Evolutionary conservation across 2,888 invertebrate genomes (phyloP).

Genomic region (Meiosimyza platycephala): DNA sequence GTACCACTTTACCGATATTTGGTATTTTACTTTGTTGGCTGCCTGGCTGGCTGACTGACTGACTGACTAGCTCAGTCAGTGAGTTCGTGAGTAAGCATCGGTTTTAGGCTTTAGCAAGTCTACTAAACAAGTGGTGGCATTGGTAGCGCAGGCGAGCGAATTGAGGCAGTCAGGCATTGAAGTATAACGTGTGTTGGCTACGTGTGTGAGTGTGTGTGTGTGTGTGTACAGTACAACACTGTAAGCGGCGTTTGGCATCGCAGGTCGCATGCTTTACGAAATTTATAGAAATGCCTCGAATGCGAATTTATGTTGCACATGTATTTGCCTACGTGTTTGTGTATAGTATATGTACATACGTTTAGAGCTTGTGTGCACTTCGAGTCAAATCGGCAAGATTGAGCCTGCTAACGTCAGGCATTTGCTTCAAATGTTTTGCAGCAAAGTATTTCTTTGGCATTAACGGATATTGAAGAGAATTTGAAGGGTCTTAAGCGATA

Average conservation of each 20-base stretch:
- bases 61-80: background rate
- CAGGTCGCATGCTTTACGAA: conserved; percentile 30
- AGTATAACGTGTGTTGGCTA: too few relatives aligned
- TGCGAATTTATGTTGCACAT: conserved; percentile 31
- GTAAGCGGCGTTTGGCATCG: background rate
- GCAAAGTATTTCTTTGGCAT: too few relatives aligned
- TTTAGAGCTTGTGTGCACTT: too few relatives aligned
- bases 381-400: too few relatives aligned
- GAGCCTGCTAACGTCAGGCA: too few relatives aligned
- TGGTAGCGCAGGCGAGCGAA: background rate
- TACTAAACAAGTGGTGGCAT: conserved; percentile 16
- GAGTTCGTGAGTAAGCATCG: conserved; percentile 11
- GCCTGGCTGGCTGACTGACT: conserved; percentile 4
- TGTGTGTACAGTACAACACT: background rate
- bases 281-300: conserved; percentile 27
- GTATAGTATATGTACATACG: too few relatives aligned
- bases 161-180: too few relatives aligned
- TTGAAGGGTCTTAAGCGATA: too few relatives aligned
- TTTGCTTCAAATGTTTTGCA: too few relatives aligned
- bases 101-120: conserved; percentile 20
- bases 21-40: background rate
- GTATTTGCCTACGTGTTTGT: conserved; percentile 4
- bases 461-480: too few relatives aligned
- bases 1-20: too few relatives aligned
- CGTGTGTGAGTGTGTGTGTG: background rate